Evolutionary conservation across 2,113 vertebrate genomes (phyloP).

Genomic region (Stomatorhinus ivindoensis): DNA sequence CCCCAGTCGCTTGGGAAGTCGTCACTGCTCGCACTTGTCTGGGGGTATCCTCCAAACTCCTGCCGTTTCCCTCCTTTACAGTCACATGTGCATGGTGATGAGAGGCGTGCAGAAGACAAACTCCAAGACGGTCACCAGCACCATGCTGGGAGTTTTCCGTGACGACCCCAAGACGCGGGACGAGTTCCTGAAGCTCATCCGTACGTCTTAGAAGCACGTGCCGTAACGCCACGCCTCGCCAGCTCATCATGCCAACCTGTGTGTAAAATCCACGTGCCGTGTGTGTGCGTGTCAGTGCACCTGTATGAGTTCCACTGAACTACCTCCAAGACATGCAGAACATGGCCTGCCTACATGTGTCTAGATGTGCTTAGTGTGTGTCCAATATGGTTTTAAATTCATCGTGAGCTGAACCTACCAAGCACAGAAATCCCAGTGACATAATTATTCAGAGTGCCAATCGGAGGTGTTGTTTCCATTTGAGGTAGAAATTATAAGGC

Average conservation of each 20-base stretch:
- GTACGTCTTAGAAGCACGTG: neutral
- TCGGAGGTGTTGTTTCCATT: neutral
- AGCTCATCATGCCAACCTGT: neutral
- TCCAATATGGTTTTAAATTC: neutral
- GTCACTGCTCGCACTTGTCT: neutral
- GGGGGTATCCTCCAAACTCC: neutral
- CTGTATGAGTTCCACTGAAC: neutral
- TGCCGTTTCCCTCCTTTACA: neutral
- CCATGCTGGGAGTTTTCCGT: constrained; percentile 6
- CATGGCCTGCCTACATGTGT: neutral
- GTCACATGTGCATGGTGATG: constrained; percentile 17
- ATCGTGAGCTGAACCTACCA: neutral
- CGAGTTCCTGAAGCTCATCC: neutral
- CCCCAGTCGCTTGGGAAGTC: neutral
- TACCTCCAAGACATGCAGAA: constrained; percentile 1
- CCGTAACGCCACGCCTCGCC: neutral
- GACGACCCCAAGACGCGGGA: constrained; percentile 9
- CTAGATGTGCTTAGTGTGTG: neutral
- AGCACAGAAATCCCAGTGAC: neutral
- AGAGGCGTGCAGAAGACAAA: constrained; percentile 11
- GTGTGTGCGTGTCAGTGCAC: neutral
- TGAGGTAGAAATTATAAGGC: neutral
- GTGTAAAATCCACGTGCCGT: neutral
- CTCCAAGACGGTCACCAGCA: constrained; percentile 9
- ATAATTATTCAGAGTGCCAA: neutral